A percentile compares a stretch with the other conserved stretches of the same genome.
Evolutionary conservation across 1,140 invertebrate genomes (phyloP).

Genomic region (Helicoverpa armigera): DNA sequence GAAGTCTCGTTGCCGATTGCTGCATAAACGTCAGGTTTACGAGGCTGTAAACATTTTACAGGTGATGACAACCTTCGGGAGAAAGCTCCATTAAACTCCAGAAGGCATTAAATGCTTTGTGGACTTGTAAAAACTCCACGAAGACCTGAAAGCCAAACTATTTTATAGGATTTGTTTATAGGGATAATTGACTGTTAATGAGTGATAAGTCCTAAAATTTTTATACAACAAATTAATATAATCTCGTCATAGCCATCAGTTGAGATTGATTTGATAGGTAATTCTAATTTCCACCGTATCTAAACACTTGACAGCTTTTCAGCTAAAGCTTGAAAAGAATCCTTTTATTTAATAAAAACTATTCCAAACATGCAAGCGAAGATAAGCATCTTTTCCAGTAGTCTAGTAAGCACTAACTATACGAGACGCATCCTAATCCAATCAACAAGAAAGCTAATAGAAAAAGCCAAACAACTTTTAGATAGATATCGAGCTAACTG

Average conservation of each 20-base stretch:
- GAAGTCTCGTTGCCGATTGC: conserved; percentile 21
- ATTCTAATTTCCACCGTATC: too few relatives aligned
- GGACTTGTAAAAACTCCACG: not conserved
- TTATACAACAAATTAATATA: too few relatives aligned
- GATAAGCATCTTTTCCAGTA: too few relatives aligned
- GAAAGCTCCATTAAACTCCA: not conserved
- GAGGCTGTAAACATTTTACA: conserved; percentile 34
- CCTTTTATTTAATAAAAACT: too few relatives aligned
- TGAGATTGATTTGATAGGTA: too few relatives aligned
- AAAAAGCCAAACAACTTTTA: conserved; percentile 17
- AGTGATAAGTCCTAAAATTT: too few relatives aligned
- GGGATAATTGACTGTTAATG: not conserved
- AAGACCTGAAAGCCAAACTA: not conserved
- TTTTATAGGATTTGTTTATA: not conserved
- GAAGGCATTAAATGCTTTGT: not conserved
- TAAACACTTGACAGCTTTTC: too few relatives aligned
- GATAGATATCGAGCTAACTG: not conserved
- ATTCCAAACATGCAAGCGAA: too few relatives aligned
- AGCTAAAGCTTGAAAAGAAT: too few relatives aligned
- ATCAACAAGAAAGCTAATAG: not conserved
- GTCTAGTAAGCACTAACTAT: not conserved
- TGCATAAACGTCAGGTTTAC: conserved; percentile 11
- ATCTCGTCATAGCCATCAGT: too few relatives aligned
- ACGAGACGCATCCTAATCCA: not conserved
- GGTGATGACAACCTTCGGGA: conserved; percentile 30